Evolutionary conservation across 2,113 vertebrate species (phyloP).

Genomic region (Spheniscus mendiculus): DNA sequence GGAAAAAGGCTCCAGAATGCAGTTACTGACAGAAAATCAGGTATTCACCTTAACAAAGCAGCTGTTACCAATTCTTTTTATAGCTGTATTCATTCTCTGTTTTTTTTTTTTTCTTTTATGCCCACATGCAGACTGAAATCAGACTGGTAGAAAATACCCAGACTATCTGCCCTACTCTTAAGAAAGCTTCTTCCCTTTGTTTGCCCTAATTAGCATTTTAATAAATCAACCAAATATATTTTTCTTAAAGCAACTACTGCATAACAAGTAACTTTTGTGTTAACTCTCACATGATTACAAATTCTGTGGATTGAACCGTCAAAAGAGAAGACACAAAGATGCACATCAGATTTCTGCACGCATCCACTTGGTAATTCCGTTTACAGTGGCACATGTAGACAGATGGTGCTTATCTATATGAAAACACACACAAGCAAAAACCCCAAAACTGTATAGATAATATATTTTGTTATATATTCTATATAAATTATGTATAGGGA

Average conservation of each 20-base stretch:
- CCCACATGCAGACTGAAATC: neutral
- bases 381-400: neutral
- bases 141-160: neutral
- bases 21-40: neutral
- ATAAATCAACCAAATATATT: neutral
- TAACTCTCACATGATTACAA: neutral
- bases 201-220: conserved; percentile 1
- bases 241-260: neutral
- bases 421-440: neutral
- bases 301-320: neutral
- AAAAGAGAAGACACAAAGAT: neutral
- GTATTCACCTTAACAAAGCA: neutral
- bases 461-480: neutral
- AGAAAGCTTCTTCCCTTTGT: neutral
- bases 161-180: neutral
- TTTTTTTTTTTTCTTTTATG: neutral
- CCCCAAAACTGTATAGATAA: neutral
- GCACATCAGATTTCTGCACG: neutral
- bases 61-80: neutral
- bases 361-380: neutral
- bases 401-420: neutral
- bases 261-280: neutral
- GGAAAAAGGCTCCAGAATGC: neutral
- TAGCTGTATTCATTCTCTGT: neutral
- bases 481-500: neutral